phyloP scores from a whole-genome alignment of 2,888 invertebrate genomes.

The Cephus pygmeus region DNA sequence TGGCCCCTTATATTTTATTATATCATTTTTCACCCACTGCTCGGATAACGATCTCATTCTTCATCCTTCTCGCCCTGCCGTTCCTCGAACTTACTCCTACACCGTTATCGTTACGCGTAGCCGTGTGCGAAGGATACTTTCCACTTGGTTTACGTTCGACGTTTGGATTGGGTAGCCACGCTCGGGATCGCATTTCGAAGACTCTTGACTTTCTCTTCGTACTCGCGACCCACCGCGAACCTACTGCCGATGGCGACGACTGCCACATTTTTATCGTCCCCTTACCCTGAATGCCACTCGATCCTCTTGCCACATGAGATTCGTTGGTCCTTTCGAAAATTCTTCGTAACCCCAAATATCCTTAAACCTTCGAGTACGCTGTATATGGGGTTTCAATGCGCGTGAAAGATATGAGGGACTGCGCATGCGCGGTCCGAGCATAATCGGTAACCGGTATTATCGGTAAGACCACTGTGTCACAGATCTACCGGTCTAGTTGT shows the following conservation, averaged over 20 bases:
- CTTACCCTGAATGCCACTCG: not conserved
- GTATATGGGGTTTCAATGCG: not conserved
- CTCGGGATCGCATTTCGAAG: not conserved
- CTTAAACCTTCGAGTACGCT: not conserved
- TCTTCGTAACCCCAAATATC: not conserved
- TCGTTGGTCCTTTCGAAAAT: not conserved
- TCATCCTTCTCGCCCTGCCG: not conserved
- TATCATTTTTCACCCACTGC: not conserved
- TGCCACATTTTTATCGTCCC: not conserved
- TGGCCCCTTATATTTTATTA: slow-evolving; percentile 31
- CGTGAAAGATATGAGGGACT: not conserved
- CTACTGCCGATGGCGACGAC: not conserved
- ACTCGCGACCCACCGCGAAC: not conserved
- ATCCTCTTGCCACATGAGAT: not conserved
- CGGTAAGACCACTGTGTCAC: not conserved
- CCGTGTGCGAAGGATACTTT: not conserved
- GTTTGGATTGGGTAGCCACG: not conserved
- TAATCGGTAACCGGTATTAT: not conserved
- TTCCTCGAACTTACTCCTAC: not conserved
- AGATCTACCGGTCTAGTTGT: not conserved
- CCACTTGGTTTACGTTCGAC: not conserved
- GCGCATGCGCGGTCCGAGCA: slow-evolving; percentile 17
- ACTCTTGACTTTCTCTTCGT: not conserved
- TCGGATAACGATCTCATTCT: not conserved
- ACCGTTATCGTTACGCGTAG: not conserved